Conservation (phyloP, 1,140 invertebrate genomes). For the Brachionus rubens region DNA sequence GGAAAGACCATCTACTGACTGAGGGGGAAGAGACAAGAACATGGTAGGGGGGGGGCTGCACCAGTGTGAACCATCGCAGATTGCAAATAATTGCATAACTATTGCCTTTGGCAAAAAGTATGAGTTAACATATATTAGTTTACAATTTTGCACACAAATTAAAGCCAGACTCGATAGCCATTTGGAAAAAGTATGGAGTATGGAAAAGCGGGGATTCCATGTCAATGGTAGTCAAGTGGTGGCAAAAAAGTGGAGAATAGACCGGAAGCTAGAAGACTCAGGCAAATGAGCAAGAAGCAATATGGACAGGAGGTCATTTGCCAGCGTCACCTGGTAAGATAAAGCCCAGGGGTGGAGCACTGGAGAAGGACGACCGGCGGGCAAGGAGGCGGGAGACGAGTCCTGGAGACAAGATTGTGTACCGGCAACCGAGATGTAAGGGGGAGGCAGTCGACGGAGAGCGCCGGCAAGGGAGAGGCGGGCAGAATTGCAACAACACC, state of each 20-base stretch:
- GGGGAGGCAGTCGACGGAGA: slow-evolving; percentile 75
- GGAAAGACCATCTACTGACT: background rate
- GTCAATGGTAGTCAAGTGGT: slow-evolving; percentile 60
- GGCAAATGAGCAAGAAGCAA: slow-evolving; percentile 61
- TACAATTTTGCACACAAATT: slow-evolving; percentile 90
- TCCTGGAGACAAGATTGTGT: slow-evolving; percentile 96
- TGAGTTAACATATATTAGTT: slow-evolving; percentile 90
- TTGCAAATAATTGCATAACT: slow-evolving; percentile 80
- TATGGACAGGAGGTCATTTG: slow-evolving; percentile 64
- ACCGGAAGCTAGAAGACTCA: slow-evolving; percentile 53
- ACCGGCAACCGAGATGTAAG: slow-evolving; percentile 89
- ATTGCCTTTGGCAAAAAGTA: slow-evolving; percentile 90
- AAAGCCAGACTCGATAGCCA: slow-evolving; percentile 89
- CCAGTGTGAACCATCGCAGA: slow-evolving; percentile 55
- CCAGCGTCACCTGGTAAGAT: slow-evolving; percentile 46
- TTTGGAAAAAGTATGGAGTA: slow-evolving; percentile 77
- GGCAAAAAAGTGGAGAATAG: slow-evolving; percentile 58
- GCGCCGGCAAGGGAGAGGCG: background rate
- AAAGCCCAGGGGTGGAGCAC: slow-evolving; percentile 88
- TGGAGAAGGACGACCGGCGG: slow-evolving; percentile 88
- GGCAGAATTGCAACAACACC: slow-evolving; percentile 46
- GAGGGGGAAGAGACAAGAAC: slow-evolving; percentile 65
- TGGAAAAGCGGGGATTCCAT: slow-evolving; percentile 59
- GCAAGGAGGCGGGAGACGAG: slow-evolving; percentile 88
- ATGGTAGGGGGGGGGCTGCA: slow-evolving; percentile 64